Conservation (phyloP, 2,113 vertebrate genomes). For the Thryonomys swinderianus region DNA sequence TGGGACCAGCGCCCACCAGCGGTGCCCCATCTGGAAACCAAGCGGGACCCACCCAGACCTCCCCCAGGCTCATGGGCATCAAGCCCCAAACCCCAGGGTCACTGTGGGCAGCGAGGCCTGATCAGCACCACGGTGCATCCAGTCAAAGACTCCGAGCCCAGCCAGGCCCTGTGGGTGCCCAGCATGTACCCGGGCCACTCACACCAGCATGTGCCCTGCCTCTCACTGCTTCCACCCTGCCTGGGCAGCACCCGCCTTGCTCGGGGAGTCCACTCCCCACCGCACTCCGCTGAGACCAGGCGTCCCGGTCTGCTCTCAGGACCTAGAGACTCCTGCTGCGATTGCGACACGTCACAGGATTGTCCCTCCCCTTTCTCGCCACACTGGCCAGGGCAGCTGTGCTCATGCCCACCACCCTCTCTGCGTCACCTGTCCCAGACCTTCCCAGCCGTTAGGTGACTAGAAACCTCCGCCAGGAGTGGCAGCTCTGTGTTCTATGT, state of each 20-base stretch:
- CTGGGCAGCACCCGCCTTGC: accelerated
- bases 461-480: accelerated
- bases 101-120: accelerated
- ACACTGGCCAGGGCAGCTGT: accelerated
- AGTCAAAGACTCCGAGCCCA: accelerated
- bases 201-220: accelerated
- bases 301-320: accelerated
- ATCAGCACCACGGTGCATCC: not conserved
- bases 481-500: accelerated
- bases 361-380: accelerated
- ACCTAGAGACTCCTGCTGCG: not conserved
- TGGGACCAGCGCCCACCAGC: accelerated
- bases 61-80: not conserved
- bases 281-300: accelerated
- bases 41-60: no score
- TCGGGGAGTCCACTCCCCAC: not conserved
- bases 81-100: accelerated
- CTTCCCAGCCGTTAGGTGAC: accelerated
- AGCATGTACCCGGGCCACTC: accelerated
- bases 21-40: no score
- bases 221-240: accelerated
- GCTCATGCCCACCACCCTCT: no score
- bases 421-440: not conserved
- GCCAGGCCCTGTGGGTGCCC: accelerated
- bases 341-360: accelerated